Percentiles rank a stretch among this genome's conserved stretches.
Evolutionary conservation across 2,797 vertebrate genomes (phyloP).

Genomic region (Catharus ustulatus): DNA sequence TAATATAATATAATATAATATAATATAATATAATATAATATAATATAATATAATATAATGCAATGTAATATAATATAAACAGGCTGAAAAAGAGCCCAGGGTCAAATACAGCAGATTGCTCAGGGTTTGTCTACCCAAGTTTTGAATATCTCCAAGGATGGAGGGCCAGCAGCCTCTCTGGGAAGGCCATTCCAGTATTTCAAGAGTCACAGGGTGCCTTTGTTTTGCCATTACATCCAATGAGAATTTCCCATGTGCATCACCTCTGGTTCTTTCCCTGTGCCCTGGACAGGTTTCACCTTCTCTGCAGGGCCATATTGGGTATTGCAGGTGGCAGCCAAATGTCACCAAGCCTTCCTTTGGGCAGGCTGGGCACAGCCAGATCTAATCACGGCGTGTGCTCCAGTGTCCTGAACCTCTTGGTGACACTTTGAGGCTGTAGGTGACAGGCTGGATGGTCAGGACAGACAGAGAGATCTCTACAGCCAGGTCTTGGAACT

Average conservation of each 20-base stretch:
- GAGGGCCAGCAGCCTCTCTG: not conserved
- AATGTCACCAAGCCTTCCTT: not conserved
- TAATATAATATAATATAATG: too few relatives aligned
- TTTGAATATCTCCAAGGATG: not conserved
- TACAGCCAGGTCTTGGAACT: too few relatives aligned
- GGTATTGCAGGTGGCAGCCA: not conserved
- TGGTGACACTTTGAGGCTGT: not conserved
- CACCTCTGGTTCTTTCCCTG: too few relatives aligned
- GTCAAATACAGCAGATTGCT: not conserved
- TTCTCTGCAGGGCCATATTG: not conserved
- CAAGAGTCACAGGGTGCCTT: not conserved
- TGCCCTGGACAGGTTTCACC: too few relatives aligned
- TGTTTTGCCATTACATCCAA: not conserved
- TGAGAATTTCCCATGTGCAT: not conserved
- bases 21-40: not conserved
- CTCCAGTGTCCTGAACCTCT: not conserved
- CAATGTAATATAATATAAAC: not conserved
- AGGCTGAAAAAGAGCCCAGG: not conserved
- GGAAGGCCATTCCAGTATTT: not conserved
- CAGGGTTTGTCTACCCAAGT: not conserved
- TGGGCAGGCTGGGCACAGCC: not conserved
- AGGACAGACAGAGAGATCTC: too few relatives aligned
- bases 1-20: too few relatives aligned
- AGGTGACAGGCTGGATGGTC: too few relatives aligned
- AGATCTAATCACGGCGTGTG: accelerated